Conservation (phyloP, 64 coral and sea anemone genomes). For the Montipora foliosa region DNA sequence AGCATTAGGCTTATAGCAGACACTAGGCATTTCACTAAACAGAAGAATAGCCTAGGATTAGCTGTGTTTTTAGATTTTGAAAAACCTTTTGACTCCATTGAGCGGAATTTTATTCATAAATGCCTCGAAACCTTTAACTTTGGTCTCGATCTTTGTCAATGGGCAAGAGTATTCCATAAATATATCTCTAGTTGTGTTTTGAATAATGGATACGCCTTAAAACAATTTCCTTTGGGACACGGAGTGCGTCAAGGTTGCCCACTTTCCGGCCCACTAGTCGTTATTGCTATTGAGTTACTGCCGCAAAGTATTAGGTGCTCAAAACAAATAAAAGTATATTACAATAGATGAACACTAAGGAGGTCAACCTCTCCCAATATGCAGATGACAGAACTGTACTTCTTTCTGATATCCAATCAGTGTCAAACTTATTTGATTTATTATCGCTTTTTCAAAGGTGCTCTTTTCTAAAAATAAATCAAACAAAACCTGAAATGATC, state of each 20-base stretch:
- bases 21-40: background rate
- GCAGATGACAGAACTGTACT: too few relatives aligned
- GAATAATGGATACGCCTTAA: constrained; percentile 13
- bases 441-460: too few relatives aligned
- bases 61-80: background rate
- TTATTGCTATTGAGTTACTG: constrained; percentile 33
- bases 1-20: constrained; percentile 4
- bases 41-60: background rate
- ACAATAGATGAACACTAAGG: background rate
- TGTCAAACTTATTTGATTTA: too few relatives aligned
- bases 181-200: constrained; percentile 20
- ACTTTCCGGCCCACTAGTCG: background rate
- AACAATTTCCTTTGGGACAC: background rate
- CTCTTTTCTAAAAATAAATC: too few relatives aligned
- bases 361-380: too few relatives aligned
- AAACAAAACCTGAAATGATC: too few relatives aligned
- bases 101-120: constrained; percentile 7
- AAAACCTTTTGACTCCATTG: background rate
- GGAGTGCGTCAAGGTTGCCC: constrained; percentile 17
- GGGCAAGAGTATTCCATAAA: background rate
- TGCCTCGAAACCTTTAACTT: constrained; percentile 12
- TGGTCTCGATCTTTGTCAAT: background rate
- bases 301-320: constrained; percentile 13
- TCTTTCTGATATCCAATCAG: too few relatives aligned
- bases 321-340: constrained; percentile 5